Evolutionary conservation across 2,113 vertebrate species (phyloP), one percentile per base, ranked within the genome.

Genomic region (Hydropotes inermis): DNA sequence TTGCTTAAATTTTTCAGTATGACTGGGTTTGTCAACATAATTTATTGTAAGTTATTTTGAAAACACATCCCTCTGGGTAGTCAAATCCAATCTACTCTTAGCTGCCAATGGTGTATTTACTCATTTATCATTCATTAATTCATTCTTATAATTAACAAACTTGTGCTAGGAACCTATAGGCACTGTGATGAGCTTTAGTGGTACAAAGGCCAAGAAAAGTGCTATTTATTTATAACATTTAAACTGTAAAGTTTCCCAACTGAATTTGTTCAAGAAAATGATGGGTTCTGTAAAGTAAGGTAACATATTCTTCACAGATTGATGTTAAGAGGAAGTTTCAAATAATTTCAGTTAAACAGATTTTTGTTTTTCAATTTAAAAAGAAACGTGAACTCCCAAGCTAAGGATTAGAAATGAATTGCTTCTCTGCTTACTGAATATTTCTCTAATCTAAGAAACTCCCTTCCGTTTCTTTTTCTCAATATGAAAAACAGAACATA

Each of bases 21-120:
- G n/a, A 93, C 64, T 93, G 64, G 25, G 14, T 93, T 97, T 97
- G 87, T 96, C 83, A 97, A 96, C 33, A 89, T 84, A 95, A 89
- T 87, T 96, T 98, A 79, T 93, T 97, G 87, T 88, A 96, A 97
- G 95, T 96, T 97, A 79, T 85, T 45, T 81, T 96, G 89, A 91
- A 87, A 78, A 87, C 17, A 67, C 84, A 95, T 96, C 47, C 74
- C 57, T 93, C 78, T 61, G 57, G 93, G 76, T 96, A 86, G 86
- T 95, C 82, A 86, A 92, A 88, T 70, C 16, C 52, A 86, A 70
- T 33, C 57, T 36, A 84, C 54, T 95, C 36, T 86, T 85, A 95
- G 74, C 89, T 92, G 52, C 39, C 61, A 67, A 47, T 83, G 28
- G 57, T 47, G 14, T 83, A 91, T 74, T 93, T 91, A 93, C 87